Conservation (phyloP, 1,140 invertebrate genomes). For the Diuraphis noxia region DNA sequence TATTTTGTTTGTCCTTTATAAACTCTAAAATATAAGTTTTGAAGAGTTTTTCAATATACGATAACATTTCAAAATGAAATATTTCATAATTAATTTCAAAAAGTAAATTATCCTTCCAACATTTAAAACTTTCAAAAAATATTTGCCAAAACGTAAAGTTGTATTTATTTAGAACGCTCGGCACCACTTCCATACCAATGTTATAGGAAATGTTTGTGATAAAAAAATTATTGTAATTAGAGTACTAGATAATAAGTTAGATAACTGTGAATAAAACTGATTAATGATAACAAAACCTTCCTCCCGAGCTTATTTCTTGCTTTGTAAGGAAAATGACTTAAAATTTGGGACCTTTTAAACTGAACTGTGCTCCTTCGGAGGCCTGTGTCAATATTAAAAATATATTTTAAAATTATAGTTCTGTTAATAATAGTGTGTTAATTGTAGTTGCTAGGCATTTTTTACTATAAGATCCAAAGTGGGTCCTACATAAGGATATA, state of each 20-base stretch:
- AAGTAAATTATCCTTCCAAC: too few relatives aligned
- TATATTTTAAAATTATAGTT: neutral
- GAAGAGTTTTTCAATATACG: neutral
- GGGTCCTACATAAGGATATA: too few relatives aligned
- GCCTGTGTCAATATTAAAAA: slow-evolving; percentile 23
- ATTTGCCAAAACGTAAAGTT: neutral
- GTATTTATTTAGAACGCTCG: too few relatives aligned
- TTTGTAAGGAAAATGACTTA: slow-evolving; percentile 1
- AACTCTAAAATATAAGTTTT: neutral
- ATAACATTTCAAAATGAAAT: too few relatives aligned
- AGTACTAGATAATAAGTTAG: too few relatives aligned
- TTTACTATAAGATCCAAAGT: too few relatives aligned
- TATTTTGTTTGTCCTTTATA: too few relatives aligned
- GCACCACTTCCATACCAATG: neutral
- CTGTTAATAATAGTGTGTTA: too few relatives aligned
- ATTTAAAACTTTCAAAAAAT: neutral
- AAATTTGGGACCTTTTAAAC: slow-evolving; percentile 32
- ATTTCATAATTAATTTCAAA: too few relatives aligned
- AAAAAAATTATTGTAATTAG: too few relatives aligned
- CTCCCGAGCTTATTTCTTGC: slow-evolving; percentile 37
- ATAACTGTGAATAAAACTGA: neutral
- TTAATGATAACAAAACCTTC: slow-evolving; percentile 34
- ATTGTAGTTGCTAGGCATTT: too few relatives aligned
- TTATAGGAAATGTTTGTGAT: neutral
- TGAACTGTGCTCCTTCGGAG: neutral